Base-by-base conservation (phyloP, 2,797 vertebrate species). In the Labroides dimidiatus region DNA sequence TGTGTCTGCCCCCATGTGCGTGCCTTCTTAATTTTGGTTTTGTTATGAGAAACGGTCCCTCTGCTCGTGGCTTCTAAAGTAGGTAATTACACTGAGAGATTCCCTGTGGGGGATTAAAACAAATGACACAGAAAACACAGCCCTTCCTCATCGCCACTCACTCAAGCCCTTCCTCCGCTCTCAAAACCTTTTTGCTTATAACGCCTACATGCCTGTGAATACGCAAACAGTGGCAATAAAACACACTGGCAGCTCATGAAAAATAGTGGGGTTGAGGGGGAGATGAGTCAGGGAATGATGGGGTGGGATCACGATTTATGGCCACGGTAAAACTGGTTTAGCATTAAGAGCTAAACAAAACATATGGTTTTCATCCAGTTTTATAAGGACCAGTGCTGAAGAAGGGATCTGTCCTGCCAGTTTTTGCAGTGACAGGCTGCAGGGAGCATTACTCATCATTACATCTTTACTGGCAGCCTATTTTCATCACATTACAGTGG, bases 361-460 rank as follows among this genome's bases (percentile, higher is more conserved):
- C 89, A 83, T 92, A 81, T 80, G 80, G 76, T 36, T 60, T 75
- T 75, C 80, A 66, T 78, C 33, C 43, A 20, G 71, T 80, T 77
- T 64, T 39, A 51, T 48, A 47, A 70, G 76, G 63, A 64, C 30
- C 6, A 13, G 45, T 14, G 80, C 63, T 57, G 70, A 77, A 75
- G 75, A 63, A 70, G 78, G 85, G 82, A 78, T 85, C 78, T 82
- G 89, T 85, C 86, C 85, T 80, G 80, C 62, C 79, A 80, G 85
- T 78, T 86, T 49, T 84, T 72, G 57, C 78, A 37, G 64, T 81
- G 86, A 84, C 84, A 73, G 72, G 76, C 84, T 84, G 82, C 75
- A 19, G 80, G 84, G 78, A 72, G 65, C 77, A 91, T 92, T 92
- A 91, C 88, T 92, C 92, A 91, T 87, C 87, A 87, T 92, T 92